Base-by-base conservation (phyloP, 2,797 vertebrate genomes). In the Ceryle rudis region DNA sequence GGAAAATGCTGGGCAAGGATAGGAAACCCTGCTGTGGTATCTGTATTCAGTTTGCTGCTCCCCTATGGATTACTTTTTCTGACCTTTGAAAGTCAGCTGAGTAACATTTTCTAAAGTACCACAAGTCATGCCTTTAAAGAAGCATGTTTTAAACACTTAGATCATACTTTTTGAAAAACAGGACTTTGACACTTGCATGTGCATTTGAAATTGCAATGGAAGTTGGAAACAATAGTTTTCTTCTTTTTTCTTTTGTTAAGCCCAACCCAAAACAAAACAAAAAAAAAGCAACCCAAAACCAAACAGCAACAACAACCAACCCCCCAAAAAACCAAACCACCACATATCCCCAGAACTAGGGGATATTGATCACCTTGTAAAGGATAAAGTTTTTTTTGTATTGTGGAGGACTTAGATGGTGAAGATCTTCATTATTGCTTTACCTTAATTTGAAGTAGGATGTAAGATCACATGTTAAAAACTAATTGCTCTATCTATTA, bases 21-120 rank as follows among this genome's bases (percentile, higher is more conserved):
- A 47, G 54, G 66, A 89, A 96, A 55, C 73, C 93, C 93, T 86
- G 82, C 94, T 95, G 96, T 90, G 91, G 37, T 92, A n/a, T 73
- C 20, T 80, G 88, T 60, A 64, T 86, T 95, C 60, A 47, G 87
- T 93, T 97, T 84, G 41, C 57, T 82, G 64, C 47, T 93, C 82
- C 52, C 64, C 37, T 29, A 19, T 60, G 64, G 64, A 44, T 61
- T 93, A 77, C 86, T 95, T 93, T 94, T 90, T 95, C 44, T 95
- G 90, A 94, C 80, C 73, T 95, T 91, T 93, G 80, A 86, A 97
- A 93, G 37, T 95, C 18, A 61, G 75, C 70, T 11, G 31, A 42
- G 25, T 75, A 95, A 82, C 80, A 81, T 93, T 97, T 95, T 90
- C 55, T 70, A 15, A 93, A 91, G 87, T 80, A 79, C 90, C 85